phyloP scores from a whole-genome alignment of 2,888 invertebrate genomes.

The Drosophila koepferae region DNA sequence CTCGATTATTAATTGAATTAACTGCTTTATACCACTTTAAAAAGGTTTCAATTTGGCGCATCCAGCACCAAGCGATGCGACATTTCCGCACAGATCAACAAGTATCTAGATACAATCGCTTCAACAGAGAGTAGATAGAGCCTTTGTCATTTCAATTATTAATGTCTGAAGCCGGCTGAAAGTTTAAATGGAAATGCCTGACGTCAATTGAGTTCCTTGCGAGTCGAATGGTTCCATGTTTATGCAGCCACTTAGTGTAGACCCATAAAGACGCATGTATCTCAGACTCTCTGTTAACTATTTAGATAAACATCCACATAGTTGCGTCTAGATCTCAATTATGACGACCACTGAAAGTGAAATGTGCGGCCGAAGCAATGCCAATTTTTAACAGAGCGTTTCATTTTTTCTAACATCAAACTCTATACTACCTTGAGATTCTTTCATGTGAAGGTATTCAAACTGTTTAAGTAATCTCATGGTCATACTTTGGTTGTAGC shows the following conservation, averaged over 20 bases:
- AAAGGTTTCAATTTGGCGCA: constrained; percentile 60
- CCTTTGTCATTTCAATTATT: constrained; percentile 22
- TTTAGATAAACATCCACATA: constrained; percentile 37
- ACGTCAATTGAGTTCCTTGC: constrained; percentile 43
- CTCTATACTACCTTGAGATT: not conserved
- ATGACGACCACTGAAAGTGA: constrained; percentile 14
- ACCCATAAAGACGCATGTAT: not conserved
- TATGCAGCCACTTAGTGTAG: constrained; percentile 18
- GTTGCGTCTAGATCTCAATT: constrained; percentile 32
- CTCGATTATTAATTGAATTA: constrained; percentile 75
- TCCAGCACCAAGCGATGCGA: constrained; percentile 18
- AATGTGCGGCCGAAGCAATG: constrained; percentile 25
- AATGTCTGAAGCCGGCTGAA: not conserved
- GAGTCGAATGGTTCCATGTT: constrained; percentile 9
- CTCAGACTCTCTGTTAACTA: constrained; percentile 38
- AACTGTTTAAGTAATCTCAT: too few relatives aligned
- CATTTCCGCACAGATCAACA: constrained; percentile 46
- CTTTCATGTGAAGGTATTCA: not conserved
- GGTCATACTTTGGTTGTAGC: not conserved
- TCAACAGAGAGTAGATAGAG: constrained; percentile 17
- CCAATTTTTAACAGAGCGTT: constrained; percentile 21
- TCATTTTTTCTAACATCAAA: constrained; percentile 5
- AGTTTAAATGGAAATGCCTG: constrained; percentile 22
- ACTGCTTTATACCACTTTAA: constrained; percentile 77
- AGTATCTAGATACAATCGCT: constrained; percentile 72